Evolutionary conservation across 1,140 invertebrate genomes (phyloP).

Genomic region (Drosophila rhopaloa): DNA sequence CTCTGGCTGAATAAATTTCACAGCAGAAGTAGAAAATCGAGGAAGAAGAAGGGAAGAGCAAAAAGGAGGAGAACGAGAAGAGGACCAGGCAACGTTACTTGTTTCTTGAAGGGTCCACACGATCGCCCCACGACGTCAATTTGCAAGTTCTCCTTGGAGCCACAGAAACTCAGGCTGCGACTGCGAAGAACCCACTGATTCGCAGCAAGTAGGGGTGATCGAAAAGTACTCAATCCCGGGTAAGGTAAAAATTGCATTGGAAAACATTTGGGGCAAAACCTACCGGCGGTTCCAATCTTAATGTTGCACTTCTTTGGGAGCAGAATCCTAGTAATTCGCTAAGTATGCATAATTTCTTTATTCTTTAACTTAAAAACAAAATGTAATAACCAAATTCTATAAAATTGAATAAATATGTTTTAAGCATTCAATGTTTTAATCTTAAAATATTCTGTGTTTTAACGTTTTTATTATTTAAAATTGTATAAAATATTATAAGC

Average conservation of each 20-base stretch:
- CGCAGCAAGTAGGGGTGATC: background rate
- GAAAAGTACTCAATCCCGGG: background rate
- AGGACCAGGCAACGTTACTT: conserved; percentile 42
- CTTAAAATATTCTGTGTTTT: no score
- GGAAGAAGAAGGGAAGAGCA: conserved; percentile 11
- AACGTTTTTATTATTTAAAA: no score
- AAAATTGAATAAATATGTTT: no score
- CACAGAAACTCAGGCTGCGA: conserved; percentile 24
- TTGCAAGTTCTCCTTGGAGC: conserved; percentile 60
- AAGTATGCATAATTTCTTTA: no score
- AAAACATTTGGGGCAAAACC: no score
- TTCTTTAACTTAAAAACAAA: no score
- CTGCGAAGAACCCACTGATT: conserved; percentile 24
- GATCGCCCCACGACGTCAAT: conserved; percentile 71
- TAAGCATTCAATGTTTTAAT: no score
- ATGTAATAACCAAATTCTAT: no score
- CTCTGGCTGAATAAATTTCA: conserved; percentile 44
- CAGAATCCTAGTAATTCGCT: no score
- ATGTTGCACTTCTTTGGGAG: no score
- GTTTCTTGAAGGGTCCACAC: conserved; percentile 65
- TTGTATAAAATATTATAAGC: no score
- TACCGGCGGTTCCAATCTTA: no score
- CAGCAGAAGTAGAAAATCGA: conserved; percentile 26
- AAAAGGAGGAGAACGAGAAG: conserved; percentile 32
- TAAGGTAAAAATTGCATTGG: background rate